A percentile compares a stretch with the other conserved stretches of the same genome.
Evolutionary conservation across 1,140 invertebrate species (phyloP).

Genomic region (Temnothorax nylanderi): DNA sequence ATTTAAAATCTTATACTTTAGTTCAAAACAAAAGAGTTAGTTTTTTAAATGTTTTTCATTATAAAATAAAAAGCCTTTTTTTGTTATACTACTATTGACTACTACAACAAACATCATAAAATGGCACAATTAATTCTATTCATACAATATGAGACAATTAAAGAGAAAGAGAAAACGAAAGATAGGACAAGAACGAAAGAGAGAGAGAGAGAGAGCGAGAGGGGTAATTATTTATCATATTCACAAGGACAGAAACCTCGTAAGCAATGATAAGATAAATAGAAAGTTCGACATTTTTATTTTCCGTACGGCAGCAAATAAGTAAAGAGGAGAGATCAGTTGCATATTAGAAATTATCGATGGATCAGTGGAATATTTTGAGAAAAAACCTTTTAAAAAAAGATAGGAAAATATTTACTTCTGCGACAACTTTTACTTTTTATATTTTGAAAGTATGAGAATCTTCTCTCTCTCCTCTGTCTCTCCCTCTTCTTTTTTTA

Average conservation of each 20-base stretch:
- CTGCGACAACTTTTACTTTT: not conserved
- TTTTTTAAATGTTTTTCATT: not conserved
- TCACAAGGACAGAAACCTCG: conserved; percentile 21
- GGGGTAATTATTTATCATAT: not conserved
- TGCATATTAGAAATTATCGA: conserved; percentile 13
- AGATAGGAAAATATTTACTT: not conserved
- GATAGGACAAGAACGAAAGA: not conserved
- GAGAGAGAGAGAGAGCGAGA: not conserved
- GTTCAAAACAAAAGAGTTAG: not conserved
- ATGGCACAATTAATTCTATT: not conserved
- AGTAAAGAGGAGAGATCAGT: conserved; percentile 9
- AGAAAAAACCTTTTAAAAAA: not conserved
- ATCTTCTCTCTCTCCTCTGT: not conserved
- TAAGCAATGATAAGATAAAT: conserved; percentile 42
- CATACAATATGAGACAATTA: not conserved
- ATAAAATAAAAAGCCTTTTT: not conserved
- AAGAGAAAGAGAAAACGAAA: not conserved
- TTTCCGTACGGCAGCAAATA: not conserved
- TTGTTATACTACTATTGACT: not conserved
- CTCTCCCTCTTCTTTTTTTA: not conserved
- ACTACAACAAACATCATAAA: not conserved
- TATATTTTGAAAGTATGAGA: not conserved
- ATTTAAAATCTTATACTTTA: not conserved
- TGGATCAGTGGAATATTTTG: not conserved
- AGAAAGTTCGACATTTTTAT: conserved; percentile 5